A percentile compares a stretch with the other conserved stretches of the same genome.
Evolutionary conservation across 2,113 vertebrate genomes (phyloP).

Genomic region (Semnopithecus entellus): DNA sequence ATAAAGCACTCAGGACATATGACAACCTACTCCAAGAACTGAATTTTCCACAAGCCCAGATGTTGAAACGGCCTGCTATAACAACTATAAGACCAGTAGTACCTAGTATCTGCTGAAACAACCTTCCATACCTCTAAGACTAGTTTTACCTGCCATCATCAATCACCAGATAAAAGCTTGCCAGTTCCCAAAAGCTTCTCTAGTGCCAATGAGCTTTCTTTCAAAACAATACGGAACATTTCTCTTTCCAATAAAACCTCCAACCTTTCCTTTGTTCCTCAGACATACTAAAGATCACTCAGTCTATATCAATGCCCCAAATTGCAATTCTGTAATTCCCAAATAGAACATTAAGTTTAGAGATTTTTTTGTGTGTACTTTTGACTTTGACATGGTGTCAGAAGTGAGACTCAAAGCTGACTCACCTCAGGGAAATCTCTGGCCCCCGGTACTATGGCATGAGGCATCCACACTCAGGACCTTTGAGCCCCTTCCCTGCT

Average conservation of each 20-base stretch:
- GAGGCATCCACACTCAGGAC: not conserved
- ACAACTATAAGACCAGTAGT: not conserved
- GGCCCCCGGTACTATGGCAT: not conserved
- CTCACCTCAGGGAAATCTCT: not conserved
- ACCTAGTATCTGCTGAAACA: not conserved
- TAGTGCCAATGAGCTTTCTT: not conserved
- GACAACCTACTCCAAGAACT: not conserved
- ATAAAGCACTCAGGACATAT: not conserved
- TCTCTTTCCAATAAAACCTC: not conserved
- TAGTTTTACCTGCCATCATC: not conserved
- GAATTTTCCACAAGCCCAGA: not conserved
- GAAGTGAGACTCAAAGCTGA: not conserved
- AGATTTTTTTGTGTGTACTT: not conserved
- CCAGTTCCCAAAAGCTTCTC: not conserved
- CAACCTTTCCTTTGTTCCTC: not conserved
- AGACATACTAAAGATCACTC: not conserved
- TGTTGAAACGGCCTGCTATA: not conserved
- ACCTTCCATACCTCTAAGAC: not conserved
- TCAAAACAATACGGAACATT: not conserved
- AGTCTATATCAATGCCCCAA: not conserved
- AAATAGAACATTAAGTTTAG: not conserved
- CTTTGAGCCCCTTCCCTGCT: not conserved
- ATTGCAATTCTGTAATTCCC: not conserved
- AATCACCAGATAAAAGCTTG: not conserved
- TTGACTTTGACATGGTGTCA: not conserved